Evolutionary conservation across 2,113 vertebrate genomes (phyloP).

Genomic region (Gracilinanus agilis): DNA sequence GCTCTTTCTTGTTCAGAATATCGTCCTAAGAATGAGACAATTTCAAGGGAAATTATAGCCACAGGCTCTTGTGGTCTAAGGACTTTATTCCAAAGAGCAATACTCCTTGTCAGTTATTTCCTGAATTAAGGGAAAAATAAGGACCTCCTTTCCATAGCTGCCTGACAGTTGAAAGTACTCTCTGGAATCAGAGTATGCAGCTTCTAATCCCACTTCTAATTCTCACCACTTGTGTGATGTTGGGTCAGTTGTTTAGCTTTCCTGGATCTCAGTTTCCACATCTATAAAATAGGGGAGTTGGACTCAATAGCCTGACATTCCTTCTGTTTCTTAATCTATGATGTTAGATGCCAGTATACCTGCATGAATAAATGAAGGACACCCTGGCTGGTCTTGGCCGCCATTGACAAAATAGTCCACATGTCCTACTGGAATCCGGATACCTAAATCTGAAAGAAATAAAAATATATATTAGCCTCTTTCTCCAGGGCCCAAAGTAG

Average conservation of each 20-base stretch:
- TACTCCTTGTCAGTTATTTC: background rate
- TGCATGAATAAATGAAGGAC: constrained; percentile 81
- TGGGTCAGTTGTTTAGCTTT: background rate
- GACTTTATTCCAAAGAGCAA: background rate
- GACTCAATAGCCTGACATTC: background rate
- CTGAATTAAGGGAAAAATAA: background rate
- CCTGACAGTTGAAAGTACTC: background rate
- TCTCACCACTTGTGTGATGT: background rate
- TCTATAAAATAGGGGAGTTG: background rate
- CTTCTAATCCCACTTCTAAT: background rate
- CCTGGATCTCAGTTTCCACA: background rate
- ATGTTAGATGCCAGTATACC: constrained; percentile 72
- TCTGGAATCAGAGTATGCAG: background rate
- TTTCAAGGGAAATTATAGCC: background rate
- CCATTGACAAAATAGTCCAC: constrained; percentile 96
- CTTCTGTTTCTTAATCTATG: background rate
- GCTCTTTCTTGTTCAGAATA: background rate
- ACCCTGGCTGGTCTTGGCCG: constrained; percentile 95
- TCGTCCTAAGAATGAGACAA: background rate
- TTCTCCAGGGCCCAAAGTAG: background rate
- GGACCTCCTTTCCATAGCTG: background rate
- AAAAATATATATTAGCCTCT: constrained; percentile 24
- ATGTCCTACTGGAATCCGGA: constrained; percentile 96
- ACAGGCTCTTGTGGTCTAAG: background rate
- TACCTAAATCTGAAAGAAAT: constrained; percentile 92